These are phyloP conservation scores for Doris montereyensis DNA, from an alignment of 2,888 invertebrate genomes.

Conservation along the genomic window DNA sequence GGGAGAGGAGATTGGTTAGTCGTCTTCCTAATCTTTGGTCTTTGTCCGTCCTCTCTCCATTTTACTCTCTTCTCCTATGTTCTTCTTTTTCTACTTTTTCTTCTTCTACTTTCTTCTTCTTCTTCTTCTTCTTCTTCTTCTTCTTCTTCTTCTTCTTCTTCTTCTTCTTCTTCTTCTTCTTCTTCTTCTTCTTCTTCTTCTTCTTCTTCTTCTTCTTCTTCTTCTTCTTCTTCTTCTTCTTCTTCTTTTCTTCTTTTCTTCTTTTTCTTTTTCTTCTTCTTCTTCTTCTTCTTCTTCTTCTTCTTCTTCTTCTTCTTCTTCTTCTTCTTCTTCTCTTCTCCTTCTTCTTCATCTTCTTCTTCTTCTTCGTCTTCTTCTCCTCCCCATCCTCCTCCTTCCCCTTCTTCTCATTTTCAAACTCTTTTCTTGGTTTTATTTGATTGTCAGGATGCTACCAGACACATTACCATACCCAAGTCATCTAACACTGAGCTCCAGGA, in stretches of 20 bases:
- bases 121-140: background rate
- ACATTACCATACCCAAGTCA: conserved; percentile 78
- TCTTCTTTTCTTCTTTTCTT: background rate
- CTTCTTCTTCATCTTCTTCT: background rate
- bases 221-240: background rate
- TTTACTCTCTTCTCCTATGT: background rate
- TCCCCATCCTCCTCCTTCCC: background rate
- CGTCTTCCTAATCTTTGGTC: too few relatives aligned
- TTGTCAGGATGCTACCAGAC: conserved; percentile 90
- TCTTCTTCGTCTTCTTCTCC: background rate
- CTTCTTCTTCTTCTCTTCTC: background rate
- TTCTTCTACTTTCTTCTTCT: background rate
- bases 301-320: background rate
- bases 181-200: background rate
- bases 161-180: background rate
- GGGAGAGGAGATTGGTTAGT: too few relatives aligned
- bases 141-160: conserved; percentile 11
- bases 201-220: background rate
- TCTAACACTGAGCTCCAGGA: conserved; percentile 77
- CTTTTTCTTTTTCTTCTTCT: background rate
- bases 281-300: conserved; percentile 6
- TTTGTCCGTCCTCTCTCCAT: background rate
- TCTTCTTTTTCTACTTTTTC: background rate
- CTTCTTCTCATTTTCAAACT: background rate
- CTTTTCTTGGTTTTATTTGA: background rate